Conservation (phyloP, 2,888 invertebrate species). For the Aporophyla lueneburgensis region DNA sequence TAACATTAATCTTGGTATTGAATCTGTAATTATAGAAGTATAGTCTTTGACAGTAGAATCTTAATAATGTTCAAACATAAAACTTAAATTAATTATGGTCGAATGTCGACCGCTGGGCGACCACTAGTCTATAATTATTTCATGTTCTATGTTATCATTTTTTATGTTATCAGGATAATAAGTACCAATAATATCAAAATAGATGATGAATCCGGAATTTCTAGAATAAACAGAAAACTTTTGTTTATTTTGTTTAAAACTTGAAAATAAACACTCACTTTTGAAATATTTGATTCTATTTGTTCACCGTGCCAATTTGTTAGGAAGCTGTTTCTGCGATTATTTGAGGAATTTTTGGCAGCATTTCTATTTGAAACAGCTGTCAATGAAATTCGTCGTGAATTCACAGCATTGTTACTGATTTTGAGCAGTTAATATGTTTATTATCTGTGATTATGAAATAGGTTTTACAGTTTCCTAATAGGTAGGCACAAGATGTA, state of each 20-base stretch:
- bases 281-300: slow-evolving; percentile 17
- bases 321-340: slow-evolving; percentile 11
- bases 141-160: neutral
- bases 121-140: neutral
- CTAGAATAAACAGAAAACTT: slow-evolving; percentile 4
- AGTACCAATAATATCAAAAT: neutral
- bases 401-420: neutral
- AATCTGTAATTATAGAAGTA: too few relatives aligned
- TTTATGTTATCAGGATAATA: neutral
- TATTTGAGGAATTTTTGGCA: slow-evolving; percentile 34
- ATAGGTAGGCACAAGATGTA: neutral
- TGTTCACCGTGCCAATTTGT: slow-evolving; percentile 19
- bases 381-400: neutral
- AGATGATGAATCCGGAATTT: slow-evolving; percentile 1
- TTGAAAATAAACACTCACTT: slow-evolving; percentile 24
- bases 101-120: too few relatives aligned
- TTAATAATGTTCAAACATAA: too few relatives aligned
- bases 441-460: neutral
- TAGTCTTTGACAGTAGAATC: too few relatives aligned
- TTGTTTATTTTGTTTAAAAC: slow-evolving; percentile 16
- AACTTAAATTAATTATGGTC: too few relatives aligned
- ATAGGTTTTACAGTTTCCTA: neutral
- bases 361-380: neutral
- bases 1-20: too few relatives aligned
- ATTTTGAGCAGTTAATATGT: neutral